Percentiles rank a stretch among this genome's conserved stretches.
Evolutionary conservation across 2,888 invertebrate species (phyloP).

Genomic region (Philonicus albiceps): DNA sequence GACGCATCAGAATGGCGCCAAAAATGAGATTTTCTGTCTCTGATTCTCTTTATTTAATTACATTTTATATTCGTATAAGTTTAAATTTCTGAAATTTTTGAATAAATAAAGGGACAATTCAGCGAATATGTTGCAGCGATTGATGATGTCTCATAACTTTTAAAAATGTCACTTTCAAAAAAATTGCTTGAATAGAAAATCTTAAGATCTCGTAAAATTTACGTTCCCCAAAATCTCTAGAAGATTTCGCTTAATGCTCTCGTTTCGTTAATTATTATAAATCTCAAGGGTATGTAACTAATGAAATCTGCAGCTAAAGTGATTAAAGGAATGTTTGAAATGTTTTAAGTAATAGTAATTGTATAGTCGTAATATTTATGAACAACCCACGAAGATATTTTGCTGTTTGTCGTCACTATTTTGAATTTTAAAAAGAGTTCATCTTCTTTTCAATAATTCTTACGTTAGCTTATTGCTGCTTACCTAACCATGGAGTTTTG

Average conservation of each 20-base stretch:
- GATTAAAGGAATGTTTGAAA: conserved; percentile 10
- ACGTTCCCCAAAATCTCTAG: not conserved
- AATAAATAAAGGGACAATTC: conserved; percentile 13
- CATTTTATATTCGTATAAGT: not conserved
- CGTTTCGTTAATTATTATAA: not conserved
- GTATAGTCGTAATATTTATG: conserved; percentile 13
- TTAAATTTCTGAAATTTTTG: not conserved
- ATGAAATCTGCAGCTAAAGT: conserved; percentile 10
- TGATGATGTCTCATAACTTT: not conserved
- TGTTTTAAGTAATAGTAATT: conserved; percentile 5
- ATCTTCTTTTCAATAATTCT: not conserved
- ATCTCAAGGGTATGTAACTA: conserved; percentile 1
- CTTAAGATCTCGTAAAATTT: conserved; percentile 25
- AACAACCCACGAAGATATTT: conserved; percentile 27
- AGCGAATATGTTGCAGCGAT: conserved; percentile 6
- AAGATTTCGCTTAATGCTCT: not conserved
- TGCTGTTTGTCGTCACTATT: not conserved
- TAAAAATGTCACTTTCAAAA: conserved; percentile 18
- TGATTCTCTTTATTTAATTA: not conserved
- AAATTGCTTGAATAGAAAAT: conserved; percentile 25
- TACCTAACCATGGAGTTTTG: not conserved
- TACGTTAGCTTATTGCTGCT: not conserved
- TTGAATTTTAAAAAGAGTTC: not conserved
- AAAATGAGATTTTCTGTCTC: not conserved
- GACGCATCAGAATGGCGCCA: not conserved